Base-by-base conservation (phyloP, 2,888 invertebrate species). In the Rhagophthalmus giganteus region DNA sequence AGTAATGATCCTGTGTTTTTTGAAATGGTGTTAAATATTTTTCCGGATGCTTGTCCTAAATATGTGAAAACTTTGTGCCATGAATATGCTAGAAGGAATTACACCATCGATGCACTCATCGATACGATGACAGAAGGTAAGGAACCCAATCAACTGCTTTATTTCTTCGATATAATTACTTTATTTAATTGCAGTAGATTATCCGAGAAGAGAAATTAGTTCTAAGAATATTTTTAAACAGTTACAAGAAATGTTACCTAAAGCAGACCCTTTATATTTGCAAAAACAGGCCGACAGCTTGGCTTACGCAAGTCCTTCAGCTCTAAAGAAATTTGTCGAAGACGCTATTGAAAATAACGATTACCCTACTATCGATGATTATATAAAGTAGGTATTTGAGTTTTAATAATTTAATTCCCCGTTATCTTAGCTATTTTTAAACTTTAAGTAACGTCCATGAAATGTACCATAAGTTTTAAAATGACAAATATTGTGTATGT, bases 321-420 rank as follows among this genome's bases (percentile, higher is more conserved):
- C 60, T 5, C 35, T 73, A 7, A 58, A 65, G 30, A 30, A 58
- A 2, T 73, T 71, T 59, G 54, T 74, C 1, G 58, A 64, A 35
- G 46, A 63, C 33, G 66, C 69, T 13, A 42, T 71, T 5, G 70
- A 70, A 25, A 65, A 65, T 4, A 59, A 64, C 39, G 65, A 70
- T 50, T 73, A 69, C 62, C 74, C 74, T 25, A 69, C 71, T 1
- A 67, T 69, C 63, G 63, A 69, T 30, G 68, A 72, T n/a, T 74
- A 72, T 62, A 47, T 69, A 28, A 69, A 67, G 72, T 70, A 63
- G 58, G 62, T 56, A 32, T 2, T 9, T 13, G 8, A 39, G 9
- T 13, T 28, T 34, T 40, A n/a, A 26, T 11, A 7, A 38, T 25
- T 35, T 37, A 27, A 20, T 16, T 15, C 3, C 28, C 13, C 7